Percentiles rank a stretch among this genome's conserved stretches.
phyloP scores from a whole-genome alignment of 1,140 invertebrate genomes.

The Trichogramma pretiosum region DNA sequence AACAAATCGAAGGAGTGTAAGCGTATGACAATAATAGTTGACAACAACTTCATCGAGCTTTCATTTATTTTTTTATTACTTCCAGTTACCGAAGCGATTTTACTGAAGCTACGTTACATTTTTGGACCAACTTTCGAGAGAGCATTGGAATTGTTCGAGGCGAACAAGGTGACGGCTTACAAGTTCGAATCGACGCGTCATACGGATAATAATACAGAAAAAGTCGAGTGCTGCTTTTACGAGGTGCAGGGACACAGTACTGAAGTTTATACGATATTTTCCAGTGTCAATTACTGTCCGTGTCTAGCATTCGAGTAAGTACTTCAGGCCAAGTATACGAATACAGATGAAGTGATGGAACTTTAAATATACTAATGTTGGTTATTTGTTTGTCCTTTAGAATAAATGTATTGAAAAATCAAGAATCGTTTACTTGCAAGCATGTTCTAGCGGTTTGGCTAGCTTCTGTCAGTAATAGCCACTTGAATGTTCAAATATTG shows the following conservation, averaged over 20 bases:
- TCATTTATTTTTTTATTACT: neutral
- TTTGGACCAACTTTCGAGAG: constrained; percentile 50
- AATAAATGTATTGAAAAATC: constrained; percentile 47
- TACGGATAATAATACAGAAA: constrained; percentile 31
- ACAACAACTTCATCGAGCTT: neutral
- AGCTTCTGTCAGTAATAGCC: constrained; percentile 40
- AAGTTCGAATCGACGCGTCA: constrained; percentile 31
- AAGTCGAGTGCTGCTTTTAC: constrained; percentile 35
- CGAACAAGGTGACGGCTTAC: constrained; percentile 39
- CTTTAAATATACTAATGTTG: neutral
- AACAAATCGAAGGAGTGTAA: constrained; percentile 26
- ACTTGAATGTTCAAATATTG: constrained; percentile 42
- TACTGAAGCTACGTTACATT: constrained; percentile 47
- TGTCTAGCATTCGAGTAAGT: constrained; percentile 48
- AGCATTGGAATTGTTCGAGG: constrained; percentile 53
- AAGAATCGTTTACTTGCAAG: constrained; percentile 51
- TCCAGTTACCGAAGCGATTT: neutral
- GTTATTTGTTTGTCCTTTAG: constrained; percentile 26
- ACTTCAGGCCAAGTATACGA: neutral
- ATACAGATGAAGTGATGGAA: neutral
- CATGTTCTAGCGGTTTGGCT: constrained; percentile 56
- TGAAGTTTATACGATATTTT: constrained; percentile 51
- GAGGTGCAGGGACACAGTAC: constrained; percentile 52
- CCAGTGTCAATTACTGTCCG: constrained; percentile 54
- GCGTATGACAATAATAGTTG: constrained; percentile 2